Conservation (phyloP, 2,797 vertebrate species). For the Myotis pilosus region DNA sequence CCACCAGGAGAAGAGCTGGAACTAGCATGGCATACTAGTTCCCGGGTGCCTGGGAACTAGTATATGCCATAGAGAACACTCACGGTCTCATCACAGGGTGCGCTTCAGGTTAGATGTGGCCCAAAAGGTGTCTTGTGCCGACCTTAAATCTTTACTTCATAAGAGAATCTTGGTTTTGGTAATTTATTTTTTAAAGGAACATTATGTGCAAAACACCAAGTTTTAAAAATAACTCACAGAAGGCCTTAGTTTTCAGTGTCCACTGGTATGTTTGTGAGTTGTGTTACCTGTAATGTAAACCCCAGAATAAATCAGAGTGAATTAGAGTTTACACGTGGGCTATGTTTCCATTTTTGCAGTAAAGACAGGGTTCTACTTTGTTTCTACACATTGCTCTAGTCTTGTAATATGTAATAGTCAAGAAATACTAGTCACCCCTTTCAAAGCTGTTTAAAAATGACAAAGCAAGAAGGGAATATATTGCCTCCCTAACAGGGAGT, state of each 20-base stretch:
- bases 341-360: not conserved
- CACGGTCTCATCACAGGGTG: slow-evolving; percentile 31
- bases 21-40: no score
- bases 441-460: not conserved
- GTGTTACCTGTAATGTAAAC: slow-evolving; percentile 72
- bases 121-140: slow-evolving; percentile 63
- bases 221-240: slow-evolving; percentile 79
- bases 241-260: slow-evolving; percentile 83
- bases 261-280: slow-evolving; percentile 75
- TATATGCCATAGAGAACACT: not conserved
- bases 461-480: not conserved
- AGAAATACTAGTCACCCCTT: not conserved
- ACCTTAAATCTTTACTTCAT: slow-evolving; percentile 56
- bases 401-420: not conserved
- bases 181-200: slow-evolving; percentile 78
- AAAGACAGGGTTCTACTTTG: no score
- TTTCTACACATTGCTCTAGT: not conserved
- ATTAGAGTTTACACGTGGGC: slow-evolving; percentile 44
- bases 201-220: slow-evolving; percentile 74
- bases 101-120: slow-evolving; percentile 59
- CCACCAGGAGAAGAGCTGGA: not conserved
- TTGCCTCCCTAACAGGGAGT: not conserved
- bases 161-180: slow-evolving; percentile 74
- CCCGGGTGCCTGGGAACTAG: not conserved
- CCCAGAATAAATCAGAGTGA: slow-evolving; percentile 82